Percentiles rank a stretch among this genome's conserved stretches.
Conservation (phyloP, 2,888 invertebrate species). For the Heterodera filipjevi region DNA sequence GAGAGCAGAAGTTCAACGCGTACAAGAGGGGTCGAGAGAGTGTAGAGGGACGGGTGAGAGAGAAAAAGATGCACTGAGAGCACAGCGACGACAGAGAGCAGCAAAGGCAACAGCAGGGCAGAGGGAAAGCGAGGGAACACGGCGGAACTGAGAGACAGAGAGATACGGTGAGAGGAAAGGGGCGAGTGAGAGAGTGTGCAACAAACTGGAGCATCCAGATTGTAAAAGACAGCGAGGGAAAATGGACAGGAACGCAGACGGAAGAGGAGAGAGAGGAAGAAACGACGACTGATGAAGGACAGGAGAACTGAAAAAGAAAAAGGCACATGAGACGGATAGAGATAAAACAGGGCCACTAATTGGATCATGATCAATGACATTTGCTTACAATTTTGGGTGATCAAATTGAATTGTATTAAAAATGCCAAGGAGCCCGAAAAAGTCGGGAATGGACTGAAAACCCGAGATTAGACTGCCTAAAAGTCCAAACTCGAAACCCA, state of each 20-base stretch:
- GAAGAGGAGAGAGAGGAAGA: slow-evolving; percentile 21
- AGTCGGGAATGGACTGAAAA: too few species aligned
- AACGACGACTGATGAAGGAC: slow-evolving; percentile 39
- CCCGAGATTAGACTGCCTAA: too few species aligned
- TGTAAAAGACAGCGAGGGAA: slow-evolving; percentile 57
- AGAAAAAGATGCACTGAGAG: slow-evolving; percentile 57
- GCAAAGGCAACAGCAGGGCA: slow-evolving; percentile 39
- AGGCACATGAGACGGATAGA: not conserved
- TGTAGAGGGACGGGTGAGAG: slow-evolving; percentile 51
- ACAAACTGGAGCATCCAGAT: slow-evolving; percentile 54
- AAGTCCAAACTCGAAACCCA: not conserved
- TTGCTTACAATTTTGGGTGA: too few species aligned
- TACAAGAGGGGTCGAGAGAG: slow-evolving; percentile 19
- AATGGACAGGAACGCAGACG: slow-evolving; percentile 53
- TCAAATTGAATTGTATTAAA: too few species aligned
- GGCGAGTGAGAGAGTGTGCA: slow-evolving; percentile 46
- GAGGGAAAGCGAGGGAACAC: slow-evolving; percentile 54
- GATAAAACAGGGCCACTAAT: not conserved
- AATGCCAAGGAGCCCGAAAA: too few species aligned
- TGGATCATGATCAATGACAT: too few species aligned
- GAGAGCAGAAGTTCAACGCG: slow-evolving; percentile 51
- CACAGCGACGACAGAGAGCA: slow-evolving; percentile 44
- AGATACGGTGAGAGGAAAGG: slow-evolving; percentile 55
- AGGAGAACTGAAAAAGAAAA: slow-evolving; percentile 47
- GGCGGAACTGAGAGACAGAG: slow-evolving; percentile 57